A percentile compares a stretch with the other conserved stretches of the same genome.
Conservation (phyloP, 2,888 invertebrate species). For the Xestia xanthographa region DNA sequence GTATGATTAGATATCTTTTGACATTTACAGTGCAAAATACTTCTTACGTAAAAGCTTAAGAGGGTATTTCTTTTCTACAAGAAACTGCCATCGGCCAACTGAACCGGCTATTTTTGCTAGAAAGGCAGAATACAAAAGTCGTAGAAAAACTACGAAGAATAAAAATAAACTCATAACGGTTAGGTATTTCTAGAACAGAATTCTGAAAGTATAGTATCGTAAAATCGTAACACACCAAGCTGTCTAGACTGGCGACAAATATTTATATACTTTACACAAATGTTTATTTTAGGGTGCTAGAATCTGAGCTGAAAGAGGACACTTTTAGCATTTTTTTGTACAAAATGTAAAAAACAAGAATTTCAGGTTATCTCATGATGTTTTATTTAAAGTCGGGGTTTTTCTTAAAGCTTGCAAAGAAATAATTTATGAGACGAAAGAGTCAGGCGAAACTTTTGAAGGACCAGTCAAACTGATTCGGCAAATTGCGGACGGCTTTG, state of each 20-base stretch:
- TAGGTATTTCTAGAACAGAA: slow-evolving; percentile 19
- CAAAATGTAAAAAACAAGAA: neutral
- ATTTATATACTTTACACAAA: slow-evolving; percentile 29
- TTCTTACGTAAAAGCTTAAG: neutral
- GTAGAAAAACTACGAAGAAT: slow-evolving; percentile 18
- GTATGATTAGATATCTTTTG: neutral
- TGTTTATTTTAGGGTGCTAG: slow-evolving; percentile 13
- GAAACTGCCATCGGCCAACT: neutral
- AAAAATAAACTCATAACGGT: slow-evolving; percentile 19
- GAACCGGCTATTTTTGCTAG: neutral
- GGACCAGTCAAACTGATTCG: neutral
- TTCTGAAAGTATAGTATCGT: slow-evolving; percentile 19
- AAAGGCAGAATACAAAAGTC: slow-evolving; percentile 24
- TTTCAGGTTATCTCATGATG: neutral
- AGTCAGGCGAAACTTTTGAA: neutral
- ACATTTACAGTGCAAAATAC: neutral
- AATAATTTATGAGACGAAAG: neutral
- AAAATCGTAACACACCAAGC: neutral
- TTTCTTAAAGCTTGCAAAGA: neutral
- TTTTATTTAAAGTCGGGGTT: neutral
- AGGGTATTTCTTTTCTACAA: slow-evolving; percentile 13
- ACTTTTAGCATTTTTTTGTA: neutral
- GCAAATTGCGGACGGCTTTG: neutral
- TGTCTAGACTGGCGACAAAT: slow-evolving; percentile 54
- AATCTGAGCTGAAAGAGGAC: neutral